Base-by-base conservation (phyloP, 2,797 vertebrate genomes). In the Margarornis squamiger region DNA sequence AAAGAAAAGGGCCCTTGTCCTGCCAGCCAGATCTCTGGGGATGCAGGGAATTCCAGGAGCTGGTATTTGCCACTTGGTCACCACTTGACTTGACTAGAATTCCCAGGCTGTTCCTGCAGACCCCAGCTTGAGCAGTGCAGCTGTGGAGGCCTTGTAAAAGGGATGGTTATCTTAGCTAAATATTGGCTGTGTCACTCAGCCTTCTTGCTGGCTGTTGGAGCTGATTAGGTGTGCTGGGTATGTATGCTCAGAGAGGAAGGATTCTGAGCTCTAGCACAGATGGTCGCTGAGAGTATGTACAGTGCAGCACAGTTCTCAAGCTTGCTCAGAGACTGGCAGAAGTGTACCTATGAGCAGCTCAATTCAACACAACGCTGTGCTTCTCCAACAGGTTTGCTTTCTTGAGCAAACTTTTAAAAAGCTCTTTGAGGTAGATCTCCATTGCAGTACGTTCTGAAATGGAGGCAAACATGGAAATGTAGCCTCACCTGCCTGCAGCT, bases 131-230 rank as follows among this genome's bases (percentile, higher is more conserved):
- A 84, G 45, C 57, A 84, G 29, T 39, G 43, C 65, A 88, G 45
- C 85, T 86, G 43, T 67, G 87, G 54, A 81, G 39, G 52, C 83
- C 57, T 82, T 71, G 41, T 76, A 51, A 87, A 71, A 88, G 41
- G 49, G 24, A 17, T 36, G 39, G 27, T 92, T 96, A 88, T 90
- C 92, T 92, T 76, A 71, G 41, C 84, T 95, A 96, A 94, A 95
- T 93, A 92, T 86, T 94, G 41, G 24, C 58, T 59, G 1, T 83
- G 62, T 88, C 46, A 86, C 54, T 90, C 41, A 55, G 59, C 67
- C 51, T 73, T 58, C 66, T 66, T 66, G 30, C 49, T 87, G 45
- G 8, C 51, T 78, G 55, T 48, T 78, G 49, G 72, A 8, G 63
- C n/a, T 62, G 81, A 55, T 93, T 61, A 82, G 63, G 57, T 68